Evolutionary conservation across 2,113 vertebrate species (phyloP), one percentile per base, ranked within the genome.

Genomic region (Myotis brandtii): DNA sequence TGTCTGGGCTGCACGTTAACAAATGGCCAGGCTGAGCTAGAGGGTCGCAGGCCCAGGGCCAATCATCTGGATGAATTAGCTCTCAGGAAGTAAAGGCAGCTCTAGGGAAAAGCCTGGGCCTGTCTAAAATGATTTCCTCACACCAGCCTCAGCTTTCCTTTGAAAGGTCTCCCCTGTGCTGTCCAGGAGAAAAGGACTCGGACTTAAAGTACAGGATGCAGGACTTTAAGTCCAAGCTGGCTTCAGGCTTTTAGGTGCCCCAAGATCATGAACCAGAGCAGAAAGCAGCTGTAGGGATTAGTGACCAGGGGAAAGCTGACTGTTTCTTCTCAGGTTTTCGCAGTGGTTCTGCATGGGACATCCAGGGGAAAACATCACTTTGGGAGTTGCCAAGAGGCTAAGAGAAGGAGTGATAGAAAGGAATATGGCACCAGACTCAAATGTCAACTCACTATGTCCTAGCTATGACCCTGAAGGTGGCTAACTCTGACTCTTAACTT

Each of bases 111-210:
- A 85, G 32, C 0, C 37, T 18, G 30, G 9, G 2, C 59, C 72
- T 81, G 32, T 90, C 34, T 82, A 87, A 69, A 92, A 16, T 16
- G 67, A 64, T 79, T 94, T 95, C 80, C 40, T 79, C 27, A 54
- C 23, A 34, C 17, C 9, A 43, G 48, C 6, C 23, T 64, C 54
- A 66, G 25, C 16, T 66, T 79, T 85, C 46, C 77, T 30, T 93
- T 66, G 56, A 77, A 48, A 85, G 40, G 17, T 4, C 48, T 20
- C 1, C 9, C 13, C 30, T 50, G 20, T 16, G 16, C 62, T 64
- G 23, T 64, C 67, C 30, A 17, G 21, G 30, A 72, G 10, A 48
- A 89, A 46, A 69, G 32, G n/a, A 17, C 13, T 54, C 48, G 34
- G 23, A 17, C 83, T 86, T 92, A 85, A 46, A 27, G 25, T 27